Base-by-base conservation (phyloP, 2,113 vertebrate genomes). In the Corythaeola cristata region DNA sequence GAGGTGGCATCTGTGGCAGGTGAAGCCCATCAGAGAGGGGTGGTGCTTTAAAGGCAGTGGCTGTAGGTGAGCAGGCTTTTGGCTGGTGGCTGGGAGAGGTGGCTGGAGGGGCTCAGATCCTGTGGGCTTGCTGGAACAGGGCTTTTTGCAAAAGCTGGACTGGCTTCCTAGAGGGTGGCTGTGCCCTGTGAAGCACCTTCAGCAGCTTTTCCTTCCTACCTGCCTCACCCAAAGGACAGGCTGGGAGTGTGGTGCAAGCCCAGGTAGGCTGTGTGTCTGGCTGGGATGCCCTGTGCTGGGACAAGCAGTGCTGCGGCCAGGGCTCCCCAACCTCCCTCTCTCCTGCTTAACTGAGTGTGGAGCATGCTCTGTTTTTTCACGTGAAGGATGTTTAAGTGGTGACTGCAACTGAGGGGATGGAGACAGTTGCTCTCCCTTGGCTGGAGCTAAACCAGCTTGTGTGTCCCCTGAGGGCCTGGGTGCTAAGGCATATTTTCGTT, bases 71-170 rank as follows among this genome's bases (percentile, higher is more conserved):
- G 12, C 0, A 44, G 11, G 7, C 1, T 5, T 12, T 69, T 13
- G 3, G 12, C 5, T 28, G 4, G 58, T 88, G 24, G 4, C 0
- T 73, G 17, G 9, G 21, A 17, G 30, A 30, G 15, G 30, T 0
- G 17, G 52, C 2, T 71, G 75, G 2, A 28, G n/a, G 8, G 8
- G 14, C 0, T 76, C 0, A 4, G 47, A 0, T 0, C 3, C 5
- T 16, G 4, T 1, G n/a, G 15, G 10, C 3, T 45, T 73, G 15
- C 23, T 73, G 28, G 6, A 10, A 32, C 4, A 0, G 28, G 11
- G 17, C 4, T 39, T 76, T 76, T 39, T 58, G n/a, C 0, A 41
- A 33, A 50, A 50, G 26, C 20, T 59, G 11, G 18, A 17, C 4
- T 63, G 53, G 19, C 3, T 28, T 23, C 0, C 1, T 9, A 5